phyloP scores from a whole-genome alignment of 2,888 invertebrate genomes.

The Caenorhabditis plicata region DNA sequence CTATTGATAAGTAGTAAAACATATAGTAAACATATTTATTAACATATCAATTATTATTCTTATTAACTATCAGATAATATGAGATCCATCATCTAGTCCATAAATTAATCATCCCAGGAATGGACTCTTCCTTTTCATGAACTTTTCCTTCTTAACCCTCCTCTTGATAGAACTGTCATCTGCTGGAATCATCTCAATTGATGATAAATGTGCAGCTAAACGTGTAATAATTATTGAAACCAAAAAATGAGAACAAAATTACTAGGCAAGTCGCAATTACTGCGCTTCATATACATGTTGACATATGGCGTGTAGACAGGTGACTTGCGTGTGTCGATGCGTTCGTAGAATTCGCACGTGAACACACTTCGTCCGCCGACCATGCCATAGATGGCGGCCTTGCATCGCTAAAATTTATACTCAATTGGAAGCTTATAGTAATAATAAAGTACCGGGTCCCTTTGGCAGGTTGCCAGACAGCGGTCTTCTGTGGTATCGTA shows the following conservation, averaged over 20 bases:
- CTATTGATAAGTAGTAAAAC: too few relatives aligned
- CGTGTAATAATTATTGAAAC: background rate
- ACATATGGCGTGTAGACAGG: conserved; percentile 60
- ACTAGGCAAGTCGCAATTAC: conserved; percentile 42
- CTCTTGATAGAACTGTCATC: conserved; percentile 50
- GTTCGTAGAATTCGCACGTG: conserved; percentile 63
- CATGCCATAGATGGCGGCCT: conserved; percentile 61
- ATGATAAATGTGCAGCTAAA: conserved; percentile 44
- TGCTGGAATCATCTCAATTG: conserved; percentile 47
- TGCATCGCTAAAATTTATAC: conserved; percentile 51
- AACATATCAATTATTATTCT: too few relatives aligned
- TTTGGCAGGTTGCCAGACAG: conserved; percentile 59
- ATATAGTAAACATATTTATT: too few relatives aligned
- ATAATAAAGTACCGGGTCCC: conserved; percentile 40
- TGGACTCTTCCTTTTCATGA: conserved; percentile 38
- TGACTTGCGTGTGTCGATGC: conserved; percentile 30
- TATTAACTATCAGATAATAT: too few relatives aligned
- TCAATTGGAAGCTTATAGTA: background rate
- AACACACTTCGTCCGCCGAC: conserved; percentile 63
- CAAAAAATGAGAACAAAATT: background rate
- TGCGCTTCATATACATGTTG: conserved; percentile 59
- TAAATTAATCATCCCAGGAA: conserved; percentile 36
- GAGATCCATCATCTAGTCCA: too few relatives aligned
- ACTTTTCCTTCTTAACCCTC: conserved; percentile 38
- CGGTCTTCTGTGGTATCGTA: conserved; percentile 60